Evolutionary conservation across 1,140 invertebrate species (phyloP).

Genomic region (Asobara japonica): DNA sequence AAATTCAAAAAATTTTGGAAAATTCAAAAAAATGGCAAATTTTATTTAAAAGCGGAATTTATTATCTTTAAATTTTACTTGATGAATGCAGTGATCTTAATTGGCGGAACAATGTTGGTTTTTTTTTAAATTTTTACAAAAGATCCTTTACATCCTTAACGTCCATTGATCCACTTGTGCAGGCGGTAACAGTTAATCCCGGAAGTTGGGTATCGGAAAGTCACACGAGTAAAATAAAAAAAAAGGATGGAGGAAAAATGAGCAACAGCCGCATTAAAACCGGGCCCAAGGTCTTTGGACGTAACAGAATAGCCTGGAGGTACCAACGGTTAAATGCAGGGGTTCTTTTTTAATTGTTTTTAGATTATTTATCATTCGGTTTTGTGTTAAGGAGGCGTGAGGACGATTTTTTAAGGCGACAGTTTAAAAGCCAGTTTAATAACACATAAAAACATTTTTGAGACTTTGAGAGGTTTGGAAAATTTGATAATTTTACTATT

Average conservation of each 20-base stretch:
- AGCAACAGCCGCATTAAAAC: background rate
- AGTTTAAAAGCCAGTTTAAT: too few species aligned
- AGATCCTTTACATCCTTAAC: too few species aligned
- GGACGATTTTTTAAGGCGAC: background rate
- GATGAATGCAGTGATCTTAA: too few species aligned
- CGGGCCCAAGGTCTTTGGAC: background rate
- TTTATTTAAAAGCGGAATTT: too few species aligned
- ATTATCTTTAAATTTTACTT: too few species aligned
- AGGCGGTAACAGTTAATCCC: background rate
- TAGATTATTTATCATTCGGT: background rate
- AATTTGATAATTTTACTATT: too few species aligned
- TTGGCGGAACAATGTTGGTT: too few species aligned
- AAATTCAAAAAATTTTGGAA: too few species aligned
- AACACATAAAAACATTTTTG: too few species aligned
- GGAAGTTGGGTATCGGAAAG: background rate
- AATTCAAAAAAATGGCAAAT: too few species aligned
- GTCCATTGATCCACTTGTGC: background rate
- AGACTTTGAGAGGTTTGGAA: too few species aligned
- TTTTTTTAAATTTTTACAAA: too few species aligned
- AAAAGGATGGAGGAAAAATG: background rate
- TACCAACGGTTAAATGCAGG: slow-evolving; percentile 6
- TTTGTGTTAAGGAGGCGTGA: background rate
- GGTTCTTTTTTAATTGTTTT: slow-evolving; percentile 2
- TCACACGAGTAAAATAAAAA: background rate
- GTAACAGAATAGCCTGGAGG: slow-evolving; percentile 1